Conservation (phyloP, 2,888 invertebrate species). For the Euplexia lucipara region DNA sequence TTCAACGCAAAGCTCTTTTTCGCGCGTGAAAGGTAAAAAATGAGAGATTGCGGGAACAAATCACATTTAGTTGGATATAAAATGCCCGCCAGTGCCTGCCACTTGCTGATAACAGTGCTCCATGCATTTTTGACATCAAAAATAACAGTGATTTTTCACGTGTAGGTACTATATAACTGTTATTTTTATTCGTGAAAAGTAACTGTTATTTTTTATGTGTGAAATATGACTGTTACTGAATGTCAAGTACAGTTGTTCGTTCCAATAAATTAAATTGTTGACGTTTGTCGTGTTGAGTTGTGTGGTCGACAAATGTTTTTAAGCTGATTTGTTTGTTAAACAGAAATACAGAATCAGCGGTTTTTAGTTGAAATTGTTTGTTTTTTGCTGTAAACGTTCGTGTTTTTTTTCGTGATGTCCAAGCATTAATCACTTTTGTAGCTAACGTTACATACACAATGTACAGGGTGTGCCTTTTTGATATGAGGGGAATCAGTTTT, state of each 20-base stretch:
- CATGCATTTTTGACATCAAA: constrained; percentile 66
- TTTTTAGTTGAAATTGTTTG: constrained; percentile 27
- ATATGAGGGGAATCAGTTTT: too few relatives aligned
- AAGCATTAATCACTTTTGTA: constrained; percentile 4
- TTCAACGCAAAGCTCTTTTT: constrained; percentile 47
- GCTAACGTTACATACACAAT: neutral
- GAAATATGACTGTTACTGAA: constrained; percentile 29
- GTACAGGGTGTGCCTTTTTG: neutral
- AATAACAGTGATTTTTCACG: constrained; percentile 46
- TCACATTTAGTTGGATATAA: constrained; percentile 64
- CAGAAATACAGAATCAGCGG: constrained; percentile 16
- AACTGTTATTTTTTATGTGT: constrained; percentile 16
- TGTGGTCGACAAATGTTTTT: constrained; percentile 18
- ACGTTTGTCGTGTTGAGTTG: constrained; percentile 24
- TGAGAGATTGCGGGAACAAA: constrained; percentile 65
- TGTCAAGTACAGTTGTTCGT: constrained; percentile 36
- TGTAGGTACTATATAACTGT: neutral
- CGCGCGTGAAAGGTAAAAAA: constrained; percentile 60
- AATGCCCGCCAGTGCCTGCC: constrained; percentile 59
- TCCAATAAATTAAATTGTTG: constrained; percentile 33
- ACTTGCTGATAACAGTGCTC: constrained; percentile 66
- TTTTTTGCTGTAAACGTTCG: constrained; percentile 6
- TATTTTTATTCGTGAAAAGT: constrained; percentile 11
- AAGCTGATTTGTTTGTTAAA: constrained; percentile 29
- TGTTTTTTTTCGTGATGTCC: constrained; percentile 10